A percentile compares a stretch with the other conserved stretches of the same genome.
Evolutionary conservation across 2,888 invertebrate species (phyloP).

Genomic region (Polietes domitor): DNA sequence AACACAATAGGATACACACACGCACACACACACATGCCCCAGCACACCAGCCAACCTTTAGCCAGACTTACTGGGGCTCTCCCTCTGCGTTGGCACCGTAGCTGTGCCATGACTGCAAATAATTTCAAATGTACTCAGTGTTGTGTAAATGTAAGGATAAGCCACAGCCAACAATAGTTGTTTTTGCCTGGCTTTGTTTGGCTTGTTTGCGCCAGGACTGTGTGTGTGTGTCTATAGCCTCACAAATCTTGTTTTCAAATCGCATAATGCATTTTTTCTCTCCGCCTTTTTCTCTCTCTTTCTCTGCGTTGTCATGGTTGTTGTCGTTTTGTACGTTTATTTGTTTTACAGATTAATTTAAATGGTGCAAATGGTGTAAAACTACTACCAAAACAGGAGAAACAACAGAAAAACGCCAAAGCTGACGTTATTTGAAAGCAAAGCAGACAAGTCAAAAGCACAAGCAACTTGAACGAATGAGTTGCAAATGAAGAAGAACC

Average conservation of each 20-base stretch:
- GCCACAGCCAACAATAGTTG: constrained; percentile 46
- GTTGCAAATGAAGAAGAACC: too few relatives aligned
- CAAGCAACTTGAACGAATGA: too few relatives aligned
- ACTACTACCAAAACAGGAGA: neutral
- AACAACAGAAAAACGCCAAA: neutral
- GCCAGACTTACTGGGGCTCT: neutral
- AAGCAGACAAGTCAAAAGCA: too few relatives aligned
- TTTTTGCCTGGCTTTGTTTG: neutral
- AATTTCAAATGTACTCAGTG: constrained; percentile 61
- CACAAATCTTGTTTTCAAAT: constrained; percentile 42
- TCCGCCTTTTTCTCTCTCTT: constrained; percentile 28
- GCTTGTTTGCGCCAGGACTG: neutral
- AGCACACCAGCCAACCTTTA: too few relatives aligned
- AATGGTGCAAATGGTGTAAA: constrained; percentile 7
- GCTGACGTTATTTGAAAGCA: neutral
- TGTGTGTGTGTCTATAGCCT: neutral
- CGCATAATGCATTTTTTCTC: constrained; percentile 37
- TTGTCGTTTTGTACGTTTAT: neutral
- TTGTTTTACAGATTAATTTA: constrained; percentile 17
- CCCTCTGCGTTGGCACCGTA: neutral
- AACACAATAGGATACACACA: constrained; percentile 11
- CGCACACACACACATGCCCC: constrained; percentile 26
- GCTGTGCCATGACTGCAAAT: neutral
- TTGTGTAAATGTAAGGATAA: constrained; percentile 62
- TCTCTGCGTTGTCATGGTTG: neutral